phyloP scores from a whole-genome alignment of 2,888 invertebrate genomes.

The Harpalus rufipes region DNA sequence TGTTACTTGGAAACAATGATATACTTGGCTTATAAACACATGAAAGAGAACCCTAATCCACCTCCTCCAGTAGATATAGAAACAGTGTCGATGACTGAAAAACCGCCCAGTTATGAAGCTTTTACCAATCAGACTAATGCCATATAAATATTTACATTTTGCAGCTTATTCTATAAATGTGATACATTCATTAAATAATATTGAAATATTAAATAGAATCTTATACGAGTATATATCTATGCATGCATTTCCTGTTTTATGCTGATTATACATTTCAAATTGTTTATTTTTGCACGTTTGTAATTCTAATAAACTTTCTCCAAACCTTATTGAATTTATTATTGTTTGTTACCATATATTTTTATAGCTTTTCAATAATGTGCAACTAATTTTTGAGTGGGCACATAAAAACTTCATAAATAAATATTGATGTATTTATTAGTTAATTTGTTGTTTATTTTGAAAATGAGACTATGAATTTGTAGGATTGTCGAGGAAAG shows the following conservation, averaged over 20 bases:
- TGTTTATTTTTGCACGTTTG: constrained; percentile 1
- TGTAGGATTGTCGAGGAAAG: no score
- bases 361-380: no score
- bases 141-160: constrained; percentile 2
- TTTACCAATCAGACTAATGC: constrained; percentile 24
- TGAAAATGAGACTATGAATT: no score
- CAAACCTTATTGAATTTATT: not conserved
- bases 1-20: not conserved
- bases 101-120: constrained; percentile 40
- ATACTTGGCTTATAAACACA: not conserved
- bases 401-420: no score
- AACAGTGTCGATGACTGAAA: not conserved
- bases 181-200: not conserved
- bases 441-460: no score
- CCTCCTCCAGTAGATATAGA: not conserved
- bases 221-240: not conserved
- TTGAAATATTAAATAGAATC: not conserved
- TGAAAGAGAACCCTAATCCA: constrained; percentile 11
- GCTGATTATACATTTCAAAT: not conserved
- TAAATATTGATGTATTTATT: no score
- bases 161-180: not conserved
- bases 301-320: not conserved
- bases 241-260: not conserved
- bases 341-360: not conserved
- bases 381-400: no score